phyloP scores from a whole-genome alignment of 2,888 invertebrate species.

The Tiliacea aurago region DNA sequence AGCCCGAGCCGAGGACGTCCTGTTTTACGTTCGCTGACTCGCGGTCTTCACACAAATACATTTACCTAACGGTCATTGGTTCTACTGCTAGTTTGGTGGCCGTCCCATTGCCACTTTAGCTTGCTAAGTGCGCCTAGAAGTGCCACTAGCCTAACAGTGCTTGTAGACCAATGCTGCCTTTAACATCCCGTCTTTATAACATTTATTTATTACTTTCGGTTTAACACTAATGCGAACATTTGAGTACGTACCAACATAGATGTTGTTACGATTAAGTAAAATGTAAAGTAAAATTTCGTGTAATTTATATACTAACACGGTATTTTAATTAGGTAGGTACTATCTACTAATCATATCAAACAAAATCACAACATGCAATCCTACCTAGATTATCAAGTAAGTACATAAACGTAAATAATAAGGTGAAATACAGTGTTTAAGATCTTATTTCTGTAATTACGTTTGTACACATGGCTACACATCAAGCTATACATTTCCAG shows the following conservation, averaged over 20 bases:
- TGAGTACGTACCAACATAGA: background rate
- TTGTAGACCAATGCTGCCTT: background rate
- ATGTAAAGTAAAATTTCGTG: background rate
- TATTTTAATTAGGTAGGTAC: background rate
- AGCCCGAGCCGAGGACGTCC: background rate
- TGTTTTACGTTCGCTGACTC: no score
- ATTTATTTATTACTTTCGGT: background rate
- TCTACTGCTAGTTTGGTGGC: background rate
- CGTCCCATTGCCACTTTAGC: background rate
- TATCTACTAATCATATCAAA: background rate
- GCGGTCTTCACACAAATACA: background rate
- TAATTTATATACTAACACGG: background rate
- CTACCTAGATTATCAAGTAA: background rate
- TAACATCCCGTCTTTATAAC: background rate
- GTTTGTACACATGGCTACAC: no score
- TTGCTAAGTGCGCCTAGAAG: no score
- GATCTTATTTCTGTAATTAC: no score
- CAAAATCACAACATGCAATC: slow-evolving; percentile 14
- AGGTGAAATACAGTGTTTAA: no score
- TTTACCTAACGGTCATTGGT: background rate
- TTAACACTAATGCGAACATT: background rate
- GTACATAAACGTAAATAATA: no score
- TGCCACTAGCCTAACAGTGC: background rate
- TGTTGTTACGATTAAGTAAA: background rate
- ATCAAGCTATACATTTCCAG: no score